Evolutionary conservation across 37 sponge, comb jelly and placozoan genomes (phyloP).

Genomic region (Cladorhizidae sp.): DNA sequence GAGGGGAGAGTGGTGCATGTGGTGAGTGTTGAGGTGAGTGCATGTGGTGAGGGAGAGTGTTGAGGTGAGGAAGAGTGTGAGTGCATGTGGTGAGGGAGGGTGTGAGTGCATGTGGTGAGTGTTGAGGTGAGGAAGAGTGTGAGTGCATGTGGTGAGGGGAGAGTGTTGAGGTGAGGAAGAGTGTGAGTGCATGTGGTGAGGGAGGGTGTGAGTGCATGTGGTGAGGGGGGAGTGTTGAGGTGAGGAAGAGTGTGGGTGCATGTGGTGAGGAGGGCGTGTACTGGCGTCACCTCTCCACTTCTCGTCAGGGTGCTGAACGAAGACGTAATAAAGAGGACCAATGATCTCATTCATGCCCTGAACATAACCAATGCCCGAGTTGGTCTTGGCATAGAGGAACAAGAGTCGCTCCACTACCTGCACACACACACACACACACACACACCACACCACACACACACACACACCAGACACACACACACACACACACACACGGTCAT

Average conservation of each 20-base stretch:
- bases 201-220: neutral
- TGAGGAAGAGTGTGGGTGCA: too few species aligned
- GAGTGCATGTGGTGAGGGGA: constrained; percentile 7
- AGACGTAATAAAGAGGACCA: constrained; percentile 95
- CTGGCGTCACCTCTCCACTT: constrained; percentile 85
- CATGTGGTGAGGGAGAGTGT: too few species aligned
- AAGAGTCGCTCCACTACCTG: constrained; percentile 94
- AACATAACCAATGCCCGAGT: constrained; percentile 90
- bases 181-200: neutral
- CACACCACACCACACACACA: neutral
- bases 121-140: constrained; percentile 11
- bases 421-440: neutral
- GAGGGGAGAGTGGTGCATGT: too few species aligned
- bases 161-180: neutral
- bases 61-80: too few species aligned
- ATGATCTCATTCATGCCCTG: constrained; percentile 98
- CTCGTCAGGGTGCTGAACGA: constrained; percentile 84
- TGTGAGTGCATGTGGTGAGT: too few species aligned
- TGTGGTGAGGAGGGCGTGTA: too few species aligned
- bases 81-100: too few species aligned
- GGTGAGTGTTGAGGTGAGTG: too few species aligned
- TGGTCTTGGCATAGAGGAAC: constrained; percentile 91
- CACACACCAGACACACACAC: neutral
- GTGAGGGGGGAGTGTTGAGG: neutral
- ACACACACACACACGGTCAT: too few species aligned